A percentile compares a stretch with the other conserved stretches of the same genome.
These are phyloP conservation scores for Poecile atricapillus DNA, from an alignment of 2,113 vertebrate species.

Conservation along the genomic window DNA sequence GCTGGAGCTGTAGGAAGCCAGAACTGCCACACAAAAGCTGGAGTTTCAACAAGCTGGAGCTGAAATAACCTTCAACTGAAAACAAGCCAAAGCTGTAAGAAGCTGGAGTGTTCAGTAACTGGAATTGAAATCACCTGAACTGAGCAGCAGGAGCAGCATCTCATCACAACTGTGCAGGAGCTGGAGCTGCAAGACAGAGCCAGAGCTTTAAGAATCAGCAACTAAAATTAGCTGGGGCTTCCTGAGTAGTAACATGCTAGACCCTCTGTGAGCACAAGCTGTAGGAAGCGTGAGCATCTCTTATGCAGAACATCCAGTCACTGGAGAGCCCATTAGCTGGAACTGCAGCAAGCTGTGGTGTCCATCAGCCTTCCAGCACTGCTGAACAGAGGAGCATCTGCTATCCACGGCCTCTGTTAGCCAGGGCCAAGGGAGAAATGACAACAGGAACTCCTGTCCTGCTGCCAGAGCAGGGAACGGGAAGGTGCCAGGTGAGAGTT, in stretches of 20 bases:
- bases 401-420: not conserved
- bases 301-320: not conserved
- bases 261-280: not conserved
- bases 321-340: not conserved
- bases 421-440: not conserved
- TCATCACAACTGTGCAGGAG: not conserved
- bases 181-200: not conserved
- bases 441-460: not conserved
- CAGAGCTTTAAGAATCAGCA: not conserved
- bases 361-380: not conserved
- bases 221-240: not conserved
- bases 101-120: not conserved
- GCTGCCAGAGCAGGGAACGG: not conserved
- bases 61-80: not conserved
- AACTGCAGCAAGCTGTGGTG: not conserved
- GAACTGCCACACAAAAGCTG: not conserved
- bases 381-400: not conserved
- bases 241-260: not conserved
- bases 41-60: not conserved
- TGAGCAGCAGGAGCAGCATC: not conserved
- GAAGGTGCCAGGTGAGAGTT: not conserved
- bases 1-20: not conserved
- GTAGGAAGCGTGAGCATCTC: not conserved
- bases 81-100: not conserved
- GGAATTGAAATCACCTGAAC: not conserved